phyloP scores from a whole-genome alignment of 2,797 vertebrate genomes.

The Percopsis omiscomaycus region DNA sequence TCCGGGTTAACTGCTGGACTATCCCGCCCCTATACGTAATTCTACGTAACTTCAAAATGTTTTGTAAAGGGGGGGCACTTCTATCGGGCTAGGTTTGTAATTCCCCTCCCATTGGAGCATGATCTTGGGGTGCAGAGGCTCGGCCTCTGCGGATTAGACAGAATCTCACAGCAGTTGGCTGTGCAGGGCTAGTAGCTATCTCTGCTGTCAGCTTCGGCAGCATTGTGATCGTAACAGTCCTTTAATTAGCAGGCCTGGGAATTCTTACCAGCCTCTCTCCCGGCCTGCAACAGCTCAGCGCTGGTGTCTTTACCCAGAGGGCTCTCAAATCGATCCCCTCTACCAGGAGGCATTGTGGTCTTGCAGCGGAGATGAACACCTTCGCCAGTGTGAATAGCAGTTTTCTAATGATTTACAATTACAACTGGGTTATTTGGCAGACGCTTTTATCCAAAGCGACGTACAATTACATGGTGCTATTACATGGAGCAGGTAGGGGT shows the following conservation, averaged over 20 bases:
- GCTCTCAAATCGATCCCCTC: constrained; percentile 32
- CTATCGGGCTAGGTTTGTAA: constrained; percentile 47
- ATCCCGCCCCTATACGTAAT: too few species aligned
- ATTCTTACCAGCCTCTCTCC: constrained; percentile 41
- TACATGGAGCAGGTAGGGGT: too few species aligned
- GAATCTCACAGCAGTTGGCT: constrained; percentile 66
- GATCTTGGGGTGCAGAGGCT: constrained; percentile 35
- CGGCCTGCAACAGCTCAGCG: constrained; percentile 39
- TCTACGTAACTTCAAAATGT: too few species aligned
- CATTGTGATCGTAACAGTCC: constrained; percentile 41
- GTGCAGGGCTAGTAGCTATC: constrained; percentile 57
- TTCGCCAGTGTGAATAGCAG: neutral
- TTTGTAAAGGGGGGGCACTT: constrained; percentile 17
- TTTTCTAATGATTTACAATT: too few species aligned
- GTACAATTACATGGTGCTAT: too few species aligned
- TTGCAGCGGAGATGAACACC: constrained; percentile 25
- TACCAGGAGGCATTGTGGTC: constrained; percentile 13
- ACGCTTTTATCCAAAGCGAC: too few species aligned
- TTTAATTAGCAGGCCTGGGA: constrained; percentile 74
- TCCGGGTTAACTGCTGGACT: too few species aligned
- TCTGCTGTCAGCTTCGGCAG: constrained; percentile 32
- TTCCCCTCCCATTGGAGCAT: constrained; percentile 42
- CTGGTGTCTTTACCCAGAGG: constrained; percentile 56
- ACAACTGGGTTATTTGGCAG: too few species aligned
- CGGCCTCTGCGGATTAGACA: constrained; percentile 39